Evolutionary conservation across 2,113 vertebrate genomes (phyloP).

Genomic region (Anoura caudifer): DNA sequence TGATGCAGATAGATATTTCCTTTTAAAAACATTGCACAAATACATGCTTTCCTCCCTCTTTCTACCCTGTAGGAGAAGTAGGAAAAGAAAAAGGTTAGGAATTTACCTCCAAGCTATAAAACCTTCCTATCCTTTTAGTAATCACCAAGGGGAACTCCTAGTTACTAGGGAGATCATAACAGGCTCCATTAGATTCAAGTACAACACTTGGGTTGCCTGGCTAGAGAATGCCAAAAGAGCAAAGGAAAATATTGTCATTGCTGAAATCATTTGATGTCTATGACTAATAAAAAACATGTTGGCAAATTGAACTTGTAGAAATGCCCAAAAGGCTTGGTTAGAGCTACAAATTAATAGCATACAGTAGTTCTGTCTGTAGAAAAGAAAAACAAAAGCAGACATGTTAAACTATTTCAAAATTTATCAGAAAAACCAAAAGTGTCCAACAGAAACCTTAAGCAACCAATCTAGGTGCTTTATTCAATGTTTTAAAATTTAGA

Average conservation of each 20-base stretch:
- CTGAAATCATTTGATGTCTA: slow-evolving; percentile 61
- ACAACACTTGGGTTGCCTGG: slow-evolving; percentile 65
- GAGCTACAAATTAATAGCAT: slow-evolving; percentile 21
- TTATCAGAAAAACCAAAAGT: not conserved
- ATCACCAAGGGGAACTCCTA: slow-evolving; percentile 15
- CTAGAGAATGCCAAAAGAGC: slow-evolving; percentile 43
- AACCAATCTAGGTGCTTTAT: not conserved
- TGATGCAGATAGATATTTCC: slow-evolving; percentile 70
- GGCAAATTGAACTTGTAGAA: slow-evolving; percentile 51
- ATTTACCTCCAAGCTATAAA: slow-evolving; percentile 64
- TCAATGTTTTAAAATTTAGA: slow-evolving; percentile 20
- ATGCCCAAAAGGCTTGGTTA: slow-evolving; percentile 47
- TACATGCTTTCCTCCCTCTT: slow-evolving; percentile 65
- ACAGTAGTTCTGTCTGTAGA: not conserved
- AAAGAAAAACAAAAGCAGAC: not conserved
- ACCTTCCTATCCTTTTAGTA: slow-evolving; percentile 32
- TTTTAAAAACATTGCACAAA: slow-evolving; percentile 72
- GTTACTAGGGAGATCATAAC: slow-evolving; percentile 66
- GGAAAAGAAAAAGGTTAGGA: slow-evolving; percentile 56
- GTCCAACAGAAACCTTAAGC: not conserved
- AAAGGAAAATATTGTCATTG: slow-evolving; percentile 69
- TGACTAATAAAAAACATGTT: slow-evolving; percentile 45
- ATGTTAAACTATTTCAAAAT: slow-evolving; percentile 10
- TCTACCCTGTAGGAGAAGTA: slow-evolving; percentile 42
- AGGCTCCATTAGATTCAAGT: slow-evolving; percentile 33